phyloP scores from a whole-genome alignment of 2,888 invertebrate genomes.

The Diaphora mendica region DNA sequence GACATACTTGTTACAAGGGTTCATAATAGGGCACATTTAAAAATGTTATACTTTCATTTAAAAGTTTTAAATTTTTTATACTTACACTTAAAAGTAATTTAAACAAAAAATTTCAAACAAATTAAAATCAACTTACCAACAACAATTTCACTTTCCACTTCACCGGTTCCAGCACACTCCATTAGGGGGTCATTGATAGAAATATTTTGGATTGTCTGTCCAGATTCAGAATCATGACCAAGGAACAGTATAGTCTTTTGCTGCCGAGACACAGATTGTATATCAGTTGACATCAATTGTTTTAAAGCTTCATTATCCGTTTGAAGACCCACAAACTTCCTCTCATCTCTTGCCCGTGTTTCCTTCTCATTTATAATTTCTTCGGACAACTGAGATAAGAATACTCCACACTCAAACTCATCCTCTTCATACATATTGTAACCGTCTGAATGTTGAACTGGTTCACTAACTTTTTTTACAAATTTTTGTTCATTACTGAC shows the following conservation, averaged over 20 bases:
- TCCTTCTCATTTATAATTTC: slow-evolving; percentile 72
- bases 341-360: slow-evolving; percentile 58
- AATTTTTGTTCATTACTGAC: slow-evolving; percentile 63
- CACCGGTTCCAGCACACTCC: slow-evolving; percentile 58
- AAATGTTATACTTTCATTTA: no score
- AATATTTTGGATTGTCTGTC: slow-evolving; percentile 80
- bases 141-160: slow-evolving; percentile 58
- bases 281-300: slow-evolving; percentile 76
- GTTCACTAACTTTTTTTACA: slow-evolving; percentile 53
- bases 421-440: slow-evolving; percentile 67
- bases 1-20: no score
- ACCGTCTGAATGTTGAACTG: slow-evolving; percentile 46
- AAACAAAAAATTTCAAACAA: neutral
- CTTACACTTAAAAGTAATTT: no score
- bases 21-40: no score
- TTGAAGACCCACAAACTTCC: slow-evolving; percentile 59
- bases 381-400: slow-evolving; percentile 69
- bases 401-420: slow-evolving; percentile 73
- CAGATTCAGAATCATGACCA: slow-evolving; percentile 70
- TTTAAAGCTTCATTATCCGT: slow-evolving; percentile 72
- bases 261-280: slow-evolving; percentile 71
- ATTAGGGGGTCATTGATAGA: slow-evolving; percentile 69
- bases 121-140: slow-evolving; percentile 59
- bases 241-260: slow-evolving; percentile 76
- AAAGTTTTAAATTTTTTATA: no score